phyloP scores from a whole-genome alignment of 2,888 invertebrate genomes.

The Dorcus parallelipipedus region DNA sequence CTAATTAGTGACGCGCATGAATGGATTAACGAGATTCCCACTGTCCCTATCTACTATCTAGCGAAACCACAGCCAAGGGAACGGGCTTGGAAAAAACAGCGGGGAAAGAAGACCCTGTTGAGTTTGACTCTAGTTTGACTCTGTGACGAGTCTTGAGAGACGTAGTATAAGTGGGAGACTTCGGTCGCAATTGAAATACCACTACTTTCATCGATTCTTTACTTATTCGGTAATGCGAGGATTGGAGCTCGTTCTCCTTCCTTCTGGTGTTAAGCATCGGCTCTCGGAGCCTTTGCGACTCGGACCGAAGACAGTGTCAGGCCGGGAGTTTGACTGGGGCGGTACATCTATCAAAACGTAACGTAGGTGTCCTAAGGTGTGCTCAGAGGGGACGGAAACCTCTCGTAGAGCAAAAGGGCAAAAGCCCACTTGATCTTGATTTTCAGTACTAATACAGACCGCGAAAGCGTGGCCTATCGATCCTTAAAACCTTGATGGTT shows the following conservation, averaged over 20 bases:
- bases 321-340: constrained; percentile 50
- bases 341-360: constrained; percentile 58
- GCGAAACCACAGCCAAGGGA: constrained; percentile 42
- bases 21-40: too few species aligned
- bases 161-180: constrained; percentile 24
- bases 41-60: constrained; percentile 40
- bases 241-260: too few species aligned
- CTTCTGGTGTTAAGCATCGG: too few species aligned
- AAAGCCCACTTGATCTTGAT: constrained; percentile 66
- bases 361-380: constrained; percentile 57
- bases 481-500: too few species aligned
- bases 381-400: constrained; percentile 68
- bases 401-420: constrained; percentile 68
- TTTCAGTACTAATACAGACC: constrained; percentile 53
- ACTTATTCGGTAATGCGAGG: constrained; percentile 14
- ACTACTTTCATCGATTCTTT: constrained; percentile 24
- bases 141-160: constrained; percentile 26
- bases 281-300: too few species aligned
- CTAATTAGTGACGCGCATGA: too few species aligned
- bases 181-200: constrained; percentile 23
- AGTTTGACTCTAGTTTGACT: constrained; percentile 25
- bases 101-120: constrained; percentile 27
- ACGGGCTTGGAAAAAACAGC: constrained; percentile 27
- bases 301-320: constrained; percentile 8
- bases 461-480: constrained; percentile 34